phyloP scores from a whole-genome alignment of 1,140 invertebrate species.

The Drosophila kanapiae region DNA sequence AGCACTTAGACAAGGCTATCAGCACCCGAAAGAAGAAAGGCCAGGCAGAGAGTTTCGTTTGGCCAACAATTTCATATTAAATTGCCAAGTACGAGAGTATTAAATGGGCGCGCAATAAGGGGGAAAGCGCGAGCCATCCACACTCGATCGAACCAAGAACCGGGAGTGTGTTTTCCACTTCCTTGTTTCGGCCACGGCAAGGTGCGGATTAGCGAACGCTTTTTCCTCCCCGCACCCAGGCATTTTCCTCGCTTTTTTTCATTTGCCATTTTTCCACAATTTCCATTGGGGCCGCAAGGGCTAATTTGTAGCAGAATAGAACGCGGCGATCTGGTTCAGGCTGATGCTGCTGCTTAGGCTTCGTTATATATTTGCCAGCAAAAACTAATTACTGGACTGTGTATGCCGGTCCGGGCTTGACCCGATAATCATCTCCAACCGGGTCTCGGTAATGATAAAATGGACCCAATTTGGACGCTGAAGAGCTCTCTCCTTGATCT shows the following conservation, averaged over 20 bases:
- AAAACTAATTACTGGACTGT: conserved; percentile 72
- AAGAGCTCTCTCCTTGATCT: conserved; percentile 1
- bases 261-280: conserved; percentile 23
- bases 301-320: conserved; percentile 67
- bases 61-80: conserved; percentile 83
- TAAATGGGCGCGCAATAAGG: conserved; percentile 65
- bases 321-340: conserved; percentile 28
- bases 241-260: conserved; percentile 20
- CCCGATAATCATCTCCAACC: conserved; percentile 68
- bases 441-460: conserved; percentile 57
- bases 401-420: conserved; percentile 4
- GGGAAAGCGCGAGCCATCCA: conserved; percentile 40
- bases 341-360: conserved; percentile 15
- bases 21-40: conserved; percentile 65
- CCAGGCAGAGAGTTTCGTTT: conserved; percentile 53
- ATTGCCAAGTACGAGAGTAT: conserved; percentile 72
- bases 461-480: background rate
- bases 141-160: conserved; percentile 35
- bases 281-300: conserved; percentile 65
- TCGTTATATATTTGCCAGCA: conserved; percentile 74
- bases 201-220: conserved; percentile 72
- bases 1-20: conserved; percentile 84
- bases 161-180: conserved; percentile 68
- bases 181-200: conserved; percentile 67
- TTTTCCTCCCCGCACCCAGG: background rate